phyloP scores from a whole-genome alignment of 37 sponge, comb jelly and placozoan species.

The Halichondria panicea region DNA sequence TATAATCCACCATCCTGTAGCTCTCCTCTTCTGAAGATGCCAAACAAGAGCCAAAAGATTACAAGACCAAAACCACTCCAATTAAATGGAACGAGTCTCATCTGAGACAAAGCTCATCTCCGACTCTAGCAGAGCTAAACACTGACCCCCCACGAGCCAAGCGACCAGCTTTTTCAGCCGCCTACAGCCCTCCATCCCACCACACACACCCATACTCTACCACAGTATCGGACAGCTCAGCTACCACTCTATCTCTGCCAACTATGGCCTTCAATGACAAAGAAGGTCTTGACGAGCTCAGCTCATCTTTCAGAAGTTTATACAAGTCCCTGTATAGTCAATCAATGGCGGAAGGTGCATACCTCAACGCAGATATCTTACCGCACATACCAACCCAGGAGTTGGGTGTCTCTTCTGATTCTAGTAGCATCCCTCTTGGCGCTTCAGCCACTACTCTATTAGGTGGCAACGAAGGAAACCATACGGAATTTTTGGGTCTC shows the following conservation, averaged over 20 bases:
- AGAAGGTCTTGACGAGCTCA: slow-evolving; percentile 59
- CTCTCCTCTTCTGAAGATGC: not conserved
- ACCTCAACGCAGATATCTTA: not conserved
- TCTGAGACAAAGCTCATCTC: slow-evolving; percentile 18
- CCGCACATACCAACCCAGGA: not conserved
- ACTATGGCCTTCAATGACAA: slow-evolving; percentile 39
- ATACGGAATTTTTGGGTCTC: slow-evolving; percentile 40
- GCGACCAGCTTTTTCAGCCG: slow-evolving; percentile 2
- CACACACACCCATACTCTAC: too few relatives aligned
- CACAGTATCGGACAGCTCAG: slow-evolving; percentile 27
- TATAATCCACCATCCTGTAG: not conserved
- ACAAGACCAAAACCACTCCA: too few relatives aligned
- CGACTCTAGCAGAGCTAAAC: slow-evolving; percentile 67
- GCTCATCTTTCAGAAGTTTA: slow-evolving; percentile 63
- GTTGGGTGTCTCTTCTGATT: not conserved
- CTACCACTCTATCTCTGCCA: not conserved
- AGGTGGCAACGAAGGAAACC: not conserved
- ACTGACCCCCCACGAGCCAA: slow-evolving; percentile 7
- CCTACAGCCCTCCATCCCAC: not conserved
- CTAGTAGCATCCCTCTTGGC: slow-evolving; percentile 1
- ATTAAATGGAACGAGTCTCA: too few relatives aligned
- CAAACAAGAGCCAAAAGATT: not conserved
- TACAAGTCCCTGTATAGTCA: slow-evolving; percentile 72
- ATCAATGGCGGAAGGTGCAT: slow-evolving; percentile 16
- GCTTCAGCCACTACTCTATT: slow-evolving; percentile 8